Evolutionary conservation across 2,797 vertebrate genomes (phyloP).

Genomic region (Masticophis lateralis): DNA sequence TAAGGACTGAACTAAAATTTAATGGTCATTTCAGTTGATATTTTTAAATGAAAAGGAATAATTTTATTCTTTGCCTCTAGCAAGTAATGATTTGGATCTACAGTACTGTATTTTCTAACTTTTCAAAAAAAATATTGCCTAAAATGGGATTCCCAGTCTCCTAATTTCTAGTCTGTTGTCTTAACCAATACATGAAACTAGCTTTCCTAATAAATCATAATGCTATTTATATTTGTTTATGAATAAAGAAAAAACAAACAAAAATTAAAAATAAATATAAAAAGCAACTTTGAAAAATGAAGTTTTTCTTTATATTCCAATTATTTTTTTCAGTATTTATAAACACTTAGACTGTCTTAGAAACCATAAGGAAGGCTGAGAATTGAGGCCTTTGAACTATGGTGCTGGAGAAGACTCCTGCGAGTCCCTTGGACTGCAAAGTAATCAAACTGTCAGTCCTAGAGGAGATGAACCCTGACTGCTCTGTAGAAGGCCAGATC

Average conservation of each 20-base stretch:
- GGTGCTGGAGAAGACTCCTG: too few species aligned
- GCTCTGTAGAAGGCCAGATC: too few species aligned
- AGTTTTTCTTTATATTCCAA: background rate
- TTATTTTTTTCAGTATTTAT: background rate
- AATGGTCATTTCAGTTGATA: background rate
- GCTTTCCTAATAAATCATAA: background rate
- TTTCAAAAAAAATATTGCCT: background rate
- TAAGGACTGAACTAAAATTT: background rate
- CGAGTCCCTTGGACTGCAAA: too few species aligned
- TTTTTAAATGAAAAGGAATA: background rate
- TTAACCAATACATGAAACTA: background rate
- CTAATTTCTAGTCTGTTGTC: background rate
- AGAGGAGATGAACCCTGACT: too few species aligned
- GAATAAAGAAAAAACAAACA: background rate
- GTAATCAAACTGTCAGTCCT: too few species aligned
- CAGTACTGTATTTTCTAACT: background rate
- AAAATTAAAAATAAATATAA: background rate
- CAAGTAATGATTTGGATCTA: background rate
- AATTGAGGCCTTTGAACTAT: too few species aligned
- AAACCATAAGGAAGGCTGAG: background rate
- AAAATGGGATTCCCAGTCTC: background rate
- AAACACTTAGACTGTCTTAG: background rate
- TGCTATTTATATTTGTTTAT: background rate
- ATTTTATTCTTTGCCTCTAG: background rate
- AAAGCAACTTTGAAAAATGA: background rate